These are phyloP conservation scores for Oriolus oriolus DNA, from an alignment of 2,113 vertebrate genomes.

Conservation along the genomic window DNA sequence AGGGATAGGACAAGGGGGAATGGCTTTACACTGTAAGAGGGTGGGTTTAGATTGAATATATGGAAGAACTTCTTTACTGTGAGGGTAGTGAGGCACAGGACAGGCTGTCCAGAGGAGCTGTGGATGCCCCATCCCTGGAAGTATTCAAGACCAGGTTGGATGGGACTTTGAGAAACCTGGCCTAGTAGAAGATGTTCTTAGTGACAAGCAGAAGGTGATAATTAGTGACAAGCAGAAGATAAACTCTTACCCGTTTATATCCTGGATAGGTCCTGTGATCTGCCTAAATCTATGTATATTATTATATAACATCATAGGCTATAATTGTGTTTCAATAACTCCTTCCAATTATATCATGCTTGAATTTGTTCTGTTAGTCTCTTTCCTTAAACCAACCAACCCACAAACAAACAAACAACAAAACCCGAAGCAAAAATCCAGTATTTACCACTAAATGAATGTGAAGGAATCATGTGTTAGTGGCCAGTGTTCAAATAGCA, in stretches of 20 bases:
- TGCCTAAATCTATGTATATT: not conserved
- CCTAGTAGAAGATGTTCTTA: not conserved
- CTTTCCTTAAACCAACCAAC: not conserved
- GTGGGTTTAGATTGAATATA: not conserved
- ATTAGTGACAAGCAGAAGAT: not conserved
- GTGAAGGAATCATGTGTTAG: not conserved
- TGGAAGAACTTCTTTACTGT: not conserved
- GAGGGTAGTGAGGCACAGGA: not conserved
- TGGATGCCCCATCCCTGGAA: no score
- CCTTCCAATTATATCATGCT: not conserved
- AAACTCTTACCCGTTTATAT: not conserved
- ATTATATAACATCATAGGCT: not conserved
- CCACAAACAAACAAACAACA: not conserved
- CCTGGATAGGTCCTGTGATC: not conserved
- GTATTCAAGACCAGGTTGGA: not conserved
- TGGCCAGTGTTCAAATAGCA: not conserved
- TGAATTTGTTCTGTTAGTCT: not conserved
- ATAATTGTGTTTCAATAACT: not conserved
- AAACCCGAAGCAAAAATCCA: not conserved
- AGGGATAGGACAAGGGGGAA: not conserved
- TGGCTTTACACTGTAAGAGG: not conserved
- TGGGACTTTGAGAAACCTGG: not conserved
- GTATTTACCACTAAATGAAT: not conserved
- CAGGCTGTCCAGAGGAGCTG: not conserved
- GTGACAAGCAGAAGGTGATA: not conserved